Conservation (phyloP, 2,113 vertebrate species). For the Callochromis pleurospilus region DNA sequence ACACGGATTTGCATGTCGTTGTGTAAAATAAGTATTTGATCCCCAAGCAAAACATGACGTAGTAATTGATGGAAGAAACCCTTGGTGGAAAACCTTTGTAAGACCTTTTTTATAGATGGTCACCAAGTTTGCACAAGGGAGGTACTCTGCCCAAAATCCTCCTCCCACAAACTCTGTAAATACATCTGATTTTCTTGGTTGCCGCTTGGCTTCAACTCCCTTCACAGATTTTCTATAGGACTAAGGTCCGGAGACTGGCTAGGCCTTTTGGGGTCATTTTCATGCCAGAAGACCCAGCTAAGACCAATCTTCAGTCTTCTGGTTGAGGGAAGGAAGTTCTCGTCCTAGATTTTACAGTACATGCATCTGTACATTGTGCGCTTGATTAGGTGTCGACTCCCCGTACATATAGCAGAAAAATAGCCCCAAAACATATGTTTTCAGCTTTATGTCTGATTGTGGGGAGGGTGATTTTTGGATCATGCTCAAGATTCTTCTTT, state of each 20-base stretch:
- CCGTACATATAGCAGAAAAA: not conserved
- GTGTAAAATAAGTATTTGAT: not conserved
- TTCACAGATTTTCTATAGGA: not conserved
- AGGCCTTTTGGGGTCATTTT: not conserved
- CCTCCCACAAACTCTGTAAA: not conserved
- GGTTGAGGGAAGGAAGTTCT: not conserved
- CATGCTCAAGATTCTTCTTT: not conserved
- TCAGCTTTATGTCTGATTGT: not conserved
- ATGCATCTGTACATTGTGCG: not conserved
- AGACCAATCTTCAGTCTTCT: not conserved
- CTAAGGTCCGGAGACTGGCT: not conserved
- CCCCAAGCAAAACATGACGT: not conserved
- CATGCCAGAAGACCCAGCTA: not conserved
- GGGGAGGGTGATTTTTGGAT: not conserved
- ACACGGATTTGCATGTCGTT: not conserved
- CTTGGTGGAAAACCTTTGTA: not conserved
- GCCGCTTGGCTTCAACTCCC: not conserved
- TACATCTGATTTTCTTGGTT: not conserved
- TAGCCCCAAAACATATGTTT: accelerated
- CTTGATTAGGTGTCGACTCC: not conserved
- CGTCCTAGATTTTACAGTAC: not conserved
- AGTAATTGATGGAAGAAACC: not conserved
- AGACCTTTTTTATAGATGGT: not conserved
- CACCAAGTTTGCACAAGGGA: not conserved
- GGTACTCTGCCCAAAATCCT: not conserved